phyloP scores from a whole-genome alignment of 2,113 vertebrate genomes.

The Neotragus moschatus region DNA sequence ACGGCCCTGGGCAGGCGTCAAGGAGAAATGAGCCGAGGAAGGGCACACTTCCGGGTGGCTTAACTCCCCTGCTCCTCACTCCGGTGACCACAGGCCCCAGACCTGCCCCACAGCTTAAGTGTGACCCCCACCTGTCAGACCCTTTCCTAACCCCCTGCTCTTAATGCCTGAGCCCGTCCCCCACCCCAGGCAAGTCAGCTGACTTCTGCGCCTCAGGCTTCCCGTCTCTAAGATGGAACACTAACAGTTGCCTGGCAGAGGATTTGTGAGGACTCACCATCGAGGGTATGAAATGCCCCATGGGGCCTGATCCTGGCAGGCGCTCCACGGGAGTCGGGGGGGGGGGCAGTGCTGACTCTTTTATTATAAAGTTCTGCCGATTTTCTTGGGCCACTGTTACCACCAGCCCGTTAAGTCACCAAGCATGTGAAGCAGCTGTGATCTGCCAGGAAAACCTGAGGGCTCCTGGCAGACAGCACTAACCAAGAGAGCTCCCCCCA shows the following conservation, averaged over 20 bases:
- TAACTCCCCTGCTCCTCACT: background rate
- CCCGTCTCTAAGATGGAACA: background rate
- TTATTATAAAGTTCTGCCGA: rapidly evolving
- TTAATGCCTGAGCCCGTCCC: rapidly evolving
- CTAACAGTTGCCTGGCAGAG: background rate
- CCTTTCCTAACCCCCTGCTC: background rate
- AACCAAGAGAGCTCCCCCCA: background rate
- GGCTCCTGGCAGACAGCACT: background rate
- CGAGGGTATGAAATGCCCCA: background rate
- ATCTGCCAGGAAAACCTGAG: background rate
- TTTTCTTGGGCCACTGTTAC: background rate
- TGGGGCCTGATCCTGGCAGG: no score
- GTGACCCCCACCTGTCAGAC: background rate
- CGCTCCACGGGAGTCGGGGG: rapidly evolving
- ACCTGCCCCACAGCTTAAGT: background rate
- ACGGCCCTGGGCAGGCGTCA: rapidly evolving
- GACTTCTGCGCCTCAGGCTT: background rate
- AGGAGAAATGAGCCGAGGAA: background rate
- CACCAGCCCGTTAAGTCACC: background rate
- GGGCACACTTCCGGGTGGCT: background rate
- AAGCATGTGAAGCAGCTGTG: background rate
- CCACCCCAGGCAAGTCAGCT: background rate
- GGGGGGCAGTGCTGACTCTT: rapidly evolving
- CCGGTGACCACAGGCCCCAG: background rate
- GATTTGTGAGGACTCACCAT: background rate